These are phyloP conservation scores for Eulimnadia texana DNA, from an alignment of 1,140 invertebrate genomes.

Conservation along the genomic window DNA sequence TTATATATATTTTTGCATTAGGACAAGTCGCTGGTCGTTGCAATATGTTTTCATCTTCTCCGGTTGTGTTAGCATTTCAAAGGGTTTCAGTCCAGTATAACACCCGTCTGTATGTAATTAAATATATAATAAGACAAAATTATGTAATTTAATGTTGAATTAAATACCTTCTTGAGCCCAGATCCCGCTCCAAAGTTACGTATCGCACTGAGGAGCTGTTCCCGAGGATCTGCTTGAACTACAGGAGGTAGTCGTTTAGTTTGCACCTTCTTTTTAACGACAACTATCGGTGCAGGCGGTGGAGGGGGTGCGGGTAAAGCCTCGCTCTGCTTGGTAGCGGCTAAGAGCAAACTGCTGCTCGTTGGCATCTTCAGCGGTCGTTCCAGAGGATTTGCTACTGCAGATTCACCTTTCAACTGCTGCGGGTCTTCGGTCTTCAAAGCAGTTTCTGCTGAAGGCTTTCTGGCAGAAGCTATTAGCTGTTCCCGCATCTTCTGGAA, in stretches of 20 bases:
- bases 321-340: neutral
- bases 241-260: conserved; percentile 2
- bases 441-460: neutral
- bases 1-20: too few relatives aligned
- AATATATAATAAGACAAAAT: neutral
- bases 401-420: neutral
- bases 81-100: neutral
- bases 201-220: conserved; percentile 53
- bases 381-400: neutral
- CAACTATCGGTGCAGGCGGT: neutral
- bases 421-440: neutral
- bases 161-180: conserved; percentile 39
- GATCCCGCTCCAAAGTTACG: conserved; percentile 46
- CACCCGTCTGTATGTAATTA: neutral
- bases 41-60: too few relatives aligned
- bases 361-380: neutral
- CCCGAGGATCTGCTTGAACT: conserved; percentile 38
- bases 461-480: conserved; percentile 4
- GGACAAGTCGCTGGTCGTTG: too few relatives aligned
- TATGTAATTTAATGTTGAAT: too few relatives aligned
- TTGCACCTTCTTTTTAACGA: neutral
- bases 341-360: neutral
- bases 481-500: conserved; percentile 9
- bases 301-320: neutral
- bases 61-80: neutral